Conservation (phyloP, 2,888 invertebrate genomes). For the Polymixis lichenea region DNA sequence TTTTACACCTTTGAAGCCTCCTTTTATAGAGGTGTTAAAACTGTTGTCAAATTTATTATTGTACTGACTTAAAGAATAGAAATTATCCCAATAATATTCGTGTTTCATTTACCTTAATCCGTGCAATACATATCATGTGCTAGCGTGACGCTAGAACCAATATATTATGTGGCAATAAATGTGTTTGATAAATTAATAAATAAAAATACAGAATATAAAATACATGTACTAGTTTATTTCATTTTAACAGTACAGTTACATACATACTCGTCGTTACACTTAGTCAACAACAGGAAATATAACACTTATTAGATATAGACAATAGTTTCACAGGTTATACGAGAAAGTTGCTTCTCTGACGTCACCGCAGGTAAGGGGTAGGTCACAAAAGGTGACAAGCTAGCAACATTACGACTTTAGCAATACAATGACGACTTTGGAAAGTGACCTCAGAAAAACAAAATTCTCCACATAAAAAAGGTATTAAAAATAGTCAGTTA, state of each 20-base stretch:
- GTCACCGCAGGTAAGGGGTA: constrained; percentile 23
- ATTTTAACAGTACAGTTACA: constrained; percentile 72
- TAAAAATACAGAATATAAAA: constrained; percentile 57
- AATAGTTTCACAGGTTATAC: constrained; percentile 52
- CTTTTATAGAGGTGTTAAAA: constrained; percentile 83
- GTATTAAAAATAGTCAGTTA: constrained; percentile 65
- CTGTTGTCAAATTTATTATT: constrained; percentile 88
- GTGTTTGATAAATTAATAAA: constrained; percentile 47
- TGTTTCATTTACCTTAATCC: constrained; percentile 37
- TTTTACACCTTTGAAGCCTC: constrained; percentile 86
- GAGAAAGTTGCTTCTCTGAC: constrained; percentile 45
- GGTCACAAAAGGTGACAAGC: constrained; percentile 54
- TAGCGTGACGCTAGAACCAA: neutral
- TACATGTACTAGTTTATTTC: constrained; percentile 72
- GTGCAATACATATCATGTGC: neutral
- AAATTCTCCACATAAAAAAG: constrained; percentile 49
- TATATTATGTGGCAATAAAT: neutral
- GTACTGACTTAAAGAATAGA: constrained; percentile 87
- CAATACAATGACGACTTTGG: constrained; percentile 19
- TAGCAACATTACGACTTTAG: constrained; percentile 40
- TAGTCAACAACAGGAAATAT: constrained; percentile 81
- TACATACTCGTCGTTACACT: constrained; percentile 76
- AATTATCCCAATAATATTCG: constrained; percentile 80
- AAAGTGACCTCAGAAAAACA: constrained; percentile 46
- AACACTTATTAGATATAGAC: constrained; percentile 68